Conservation (phyloP, 2,113 vertebrate species). For the Lycaon pictus region DNA sequence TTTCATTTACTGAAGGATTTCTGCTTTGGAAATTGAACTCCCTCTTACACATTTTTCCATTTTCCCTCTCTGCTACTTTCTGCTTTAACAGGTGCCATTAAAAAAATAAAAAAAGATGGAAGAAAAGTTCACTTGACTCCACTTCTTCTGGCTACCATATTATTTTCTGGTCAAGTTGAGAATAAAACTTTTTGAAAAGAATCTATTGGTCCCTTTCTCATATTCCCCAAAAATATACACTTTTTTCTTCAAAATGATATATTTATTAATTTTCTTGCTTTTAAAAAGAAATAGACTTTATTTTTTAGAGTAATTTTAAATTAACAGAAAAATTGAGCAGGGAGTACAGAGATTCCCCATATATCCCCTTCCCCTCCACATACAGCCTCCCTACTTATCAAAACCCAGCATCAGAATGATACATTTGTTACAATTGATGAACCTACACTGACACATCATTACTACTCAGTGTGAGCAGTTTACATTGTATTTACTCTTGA, state of each 20-base stretch:
- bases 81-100: neutral
- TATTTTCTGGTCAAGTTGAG: neutral
- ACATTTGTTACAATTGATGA: neutral
- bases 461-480: neutral
- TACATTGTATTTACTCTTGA: neutral
- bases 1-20: neutral
- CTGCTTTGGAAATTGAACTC: neutral
- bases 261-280: neutral
- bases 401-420: neutral
- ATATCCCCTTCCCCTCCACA: accelerated
- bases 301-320: neutral
- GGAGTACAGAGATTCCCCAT: neutral
- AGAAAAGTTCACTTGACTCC: accelerated
- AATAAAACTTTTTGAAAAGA: neutral
- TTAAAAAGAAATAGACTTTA: neutral
- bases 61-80: neutral
- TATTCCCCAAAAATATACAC: neutral
- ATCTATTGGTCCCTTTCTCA: neutral
- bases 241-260: neutral
- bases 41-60: neutral
- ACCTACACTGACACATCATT: neutral
- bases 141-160: neutral
- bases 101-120: neutral
- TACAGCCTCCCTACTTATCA: neutral
- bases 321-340: neutral